Conservation (phyloP, 2,888 invertebrate species). For the Drosophila birchii region DNA sequence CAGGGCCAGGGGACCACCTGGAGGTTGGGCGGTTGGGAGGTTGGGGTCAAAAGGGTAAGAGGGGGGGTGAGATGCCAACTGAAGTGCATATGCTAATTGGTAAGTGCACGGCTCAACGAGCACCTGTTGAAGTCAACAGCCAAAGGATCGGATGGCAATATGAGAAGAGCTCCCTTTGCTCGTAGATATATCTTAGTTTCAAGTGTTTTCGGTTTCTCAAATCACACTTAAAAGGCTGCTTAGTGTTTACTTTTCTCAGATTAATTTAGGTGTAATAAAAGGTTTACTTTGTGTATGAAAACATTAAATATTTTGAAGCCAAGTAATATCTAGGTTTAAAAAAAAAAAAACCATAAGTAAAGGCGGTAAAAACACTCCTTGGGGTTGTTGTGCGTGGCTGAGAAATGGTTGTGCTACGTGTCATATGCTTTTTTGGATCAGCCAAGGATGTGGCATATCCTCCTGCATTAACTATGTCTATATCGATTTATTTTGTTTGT, state of each 20-base stretch:
- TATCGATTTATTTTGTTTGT: conserved; percentile 22
- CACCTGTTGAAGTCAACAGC: conserved; percentile 43
- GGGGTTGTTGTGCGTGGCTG: background rate
- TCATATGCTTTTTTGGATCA: conserved; percentile 9
- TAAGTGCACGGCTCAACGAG: conserved; percentile 41
- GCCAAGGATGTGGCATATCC: background rate
- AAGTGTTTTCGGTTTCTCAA: background rate
- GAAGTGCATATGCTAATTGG: conserved; percentile 51
- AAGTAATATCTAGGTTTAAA: background rate
- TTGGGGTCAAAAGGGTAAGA: background rate
- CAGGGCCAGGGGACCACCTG: background rate
- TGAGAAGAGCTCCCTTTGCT: background rate
- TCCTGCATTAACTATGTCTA: background rate
- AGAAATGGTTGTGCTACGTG: background rate
- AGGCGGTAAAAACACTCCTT: background rate
- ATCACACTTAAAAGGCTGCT: background rate
- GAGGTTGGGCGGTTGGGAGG: background rate
- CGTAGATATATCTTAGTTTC: background rate
- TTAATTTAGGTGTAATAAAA: background rate
- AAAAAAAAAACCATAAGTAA: too few relatives aligned
- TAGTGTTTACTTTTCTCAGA: background rate
- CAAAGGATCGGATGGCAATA: background rate
- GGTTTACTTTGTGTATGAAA: background rate
- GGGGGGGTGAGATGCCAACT: background rate
- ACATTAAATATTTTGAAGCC: background rate